Evolutionary conservation across 2,113 vertebrate species (phyloP).

Genomic region (Lepisosteus osseus): DNA sequence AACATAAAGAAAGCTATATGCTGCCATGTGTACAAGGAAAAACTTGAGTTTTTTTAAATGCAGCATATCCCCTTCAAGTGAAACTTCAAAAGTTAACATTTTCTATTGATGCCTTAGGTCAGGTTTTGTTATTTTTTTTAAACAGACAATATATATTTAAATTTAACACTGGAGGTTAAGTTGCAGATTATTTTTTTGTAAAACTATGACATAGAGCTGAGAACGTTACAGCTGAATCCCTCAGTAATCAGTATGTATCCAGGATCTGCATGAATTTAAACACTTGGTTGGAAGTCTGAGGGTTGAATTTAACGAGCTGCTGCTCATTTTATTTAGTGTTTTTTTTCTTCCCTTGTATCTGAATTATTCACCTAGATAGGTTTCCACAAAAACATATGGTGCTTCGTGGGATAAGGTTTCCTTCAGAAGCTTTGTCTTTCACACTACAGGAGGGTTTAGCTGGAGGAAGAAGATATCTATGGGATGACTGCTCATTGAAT

Average conservation of each 20-base stretch:
- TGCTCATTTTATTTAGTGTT: neutral
- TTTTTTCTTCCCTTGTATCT: neutral
- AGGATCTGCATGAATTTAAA: neutral
- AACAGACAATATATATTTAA: no score
- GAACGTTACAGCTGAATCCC: neutral
- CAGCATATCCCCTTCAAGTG: no score
- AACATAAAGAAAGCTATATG: no score
- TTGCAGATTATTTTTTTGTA: no score
- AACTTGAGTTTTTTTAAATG: no score
- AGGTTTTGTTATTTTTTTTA: no score
- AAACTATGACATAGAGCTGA: no score
- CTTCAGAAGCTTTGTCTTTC: neutral
- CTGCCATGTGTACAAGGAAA: no score
- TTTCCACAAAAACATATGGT: conserved; percentile 14
- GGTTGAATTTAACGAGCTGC: neutral
- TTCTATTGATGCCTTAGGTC: no score
- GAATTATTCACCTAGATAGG: neutral
- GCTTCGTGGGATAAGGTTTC: conserved; percentile 6
- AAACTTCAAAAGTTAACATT: no score
- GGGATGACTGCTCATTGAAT: neutral
- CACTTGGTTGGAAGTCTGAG: neutral
- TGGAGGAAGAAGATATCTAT: neutral
- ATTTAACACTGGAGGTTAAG: no score
- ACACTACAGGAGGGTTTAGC: neutral
- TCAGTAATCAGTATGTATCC: neutral